phyloP scores from a whole-genome alignment of 37 sponge, comb jelly and placozoan genomes.

The Cliona cf. orientalis region DNA sequence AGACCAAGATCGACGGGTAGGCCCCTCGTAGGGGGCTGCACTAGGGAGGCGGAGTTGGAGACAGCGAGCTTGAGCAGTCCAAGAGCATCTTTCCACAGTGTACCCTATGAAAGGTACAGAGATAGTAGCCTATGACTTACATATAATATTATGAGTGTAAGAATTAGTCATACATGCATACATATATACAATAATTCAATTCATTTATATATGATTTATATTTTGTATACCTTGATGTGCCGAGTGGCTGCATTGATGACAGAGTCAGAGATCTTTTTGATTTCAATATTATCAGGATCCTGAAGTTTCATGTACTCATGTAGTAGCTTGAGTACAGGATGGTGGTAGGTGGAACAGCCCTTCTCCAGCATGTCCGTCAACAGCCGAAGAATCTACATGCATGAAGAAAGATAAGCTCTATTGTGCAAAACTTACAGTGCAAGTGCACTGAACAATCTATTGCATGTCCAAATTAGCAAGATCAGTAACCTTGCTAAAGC shows the following conservation, averaged over 20 bases:
- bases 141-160: not conserved
- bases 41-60: slow-evolving; percentile 68
- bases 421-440: too few species aligned
- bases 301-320: slow-evolving; percentile 57
- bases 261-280: slow-evolving; percentile 19
- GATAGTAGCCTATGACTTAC: not conserved
- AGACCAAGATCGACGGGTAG: slow-evolving; percentile 70
- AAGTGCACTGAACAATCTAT: too few species aligned
- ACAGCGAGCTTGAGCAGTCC: slow-evolving; percentile 59
- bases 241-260: slow-evolving; percentile 47
- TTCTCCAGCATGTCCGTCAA: slow-evolving; percentile 68
- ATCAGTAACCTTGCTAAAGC: too few species aligned
- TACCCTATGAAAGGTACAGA: slow-evolving; percentile 31
- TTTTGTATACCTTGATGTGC: slow-evolving; percentile 61
- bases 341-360: slow-evolving; percentile 54
- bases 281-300: slow-evolving; percentile 24
- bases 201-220: too few species aligned
- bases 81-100: slow-evolving; percentile 70
- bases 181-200: not conserved
- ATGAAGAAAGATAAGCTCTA: too few species aligned
- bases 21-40: slow-evolving; percentile 72
- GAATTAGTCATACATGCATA: not conserved
- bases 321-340: slow-evolving; percentile 62
- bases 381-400: slow-evolving; percentile 18
- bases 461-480: too few species aligned